Evolutionary conservation across 2,888 invertebrate genomes (phyloP), one percentile per base, ranked within the genome.

Genomic region (Schrankia costaestrigalis): DNA sequence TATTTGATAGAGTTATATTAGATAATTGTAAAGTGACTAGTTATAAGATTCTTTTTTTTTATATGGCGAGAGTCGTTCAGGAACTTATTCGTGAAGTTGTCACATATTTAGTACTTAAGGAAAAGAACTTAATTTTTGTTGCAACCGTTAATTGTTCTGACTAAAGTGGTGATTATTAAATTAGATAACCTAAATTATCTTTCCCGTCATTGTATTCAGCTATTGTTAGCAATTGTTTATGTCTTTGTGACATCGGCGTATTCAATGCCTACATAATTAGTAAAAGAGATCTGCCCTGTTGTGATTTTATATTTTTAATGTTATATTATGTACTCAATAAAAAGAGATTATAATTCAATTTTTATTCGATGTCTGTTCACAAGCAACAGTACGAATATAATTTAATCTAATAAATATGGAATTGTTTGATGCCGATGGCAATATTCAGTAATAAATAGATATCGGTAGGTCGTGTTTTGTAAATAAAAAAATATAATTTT

Each of bases 1-100:
- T 87, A 87, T 87, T 87, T 80, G 63, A 83, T 86, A 86, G 85
- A 84, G 72, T 82, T 86, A 85, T 86, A 85, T 80, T 87, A 86
- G 87, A 72, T 85, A 85, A 78, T 85, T 87, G 87, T 87, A 87
- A 84, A 86, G 82, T 83, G 78, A 74, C 57, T 87, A 87, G 82
- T 46, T 68, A 59, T 81, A 84, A 82, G 78, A 48, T 53, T 69
- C 76, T 74, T 71, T 83, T 71, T 82, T 80, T 75, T 62, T 71
- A 78, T 81, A 86, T 86, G 85, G 86, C 86, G 77, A 78, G 82
- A 74, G 85, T 86, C 82, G 81, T 85, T 75, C 70, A 63, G 59
- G 63, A 66, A 64, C 66, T 69, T 68, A 61, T 70, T 66, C 63
- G 62, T 66, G 63, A 73, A 67, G 65, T 76, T 78, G 70, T 80